Base-by-base conservation (phyloP, 2,797 vertebrate genomes). In the Muscicapa striata region DNA sequence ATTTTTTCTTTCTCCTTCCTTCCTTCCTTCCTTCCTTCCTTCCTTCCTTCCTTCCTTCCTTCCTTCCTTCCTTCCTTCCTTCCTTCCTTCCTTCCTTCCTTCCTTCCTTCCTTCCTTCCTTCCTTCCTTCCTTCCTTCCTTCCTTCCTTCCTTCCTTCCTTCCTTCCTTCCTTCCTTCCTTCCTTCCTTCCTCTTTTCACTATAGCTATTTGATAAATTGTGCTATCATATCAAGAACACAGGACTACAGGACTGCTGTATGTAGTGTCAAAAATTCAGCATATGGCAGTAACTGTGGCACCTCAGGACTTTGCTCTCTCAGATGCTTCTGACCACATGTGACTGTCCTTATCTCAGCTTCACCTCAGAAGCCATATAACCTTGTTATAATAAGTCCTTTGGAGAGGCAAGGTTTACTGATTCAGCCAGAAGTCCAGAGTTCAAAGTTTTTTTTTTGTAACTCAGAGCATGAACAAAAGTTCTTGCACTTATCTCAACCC, bases 21-120 rank as follows among this genome's bases (percentile, higher is more conserved):
- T 5, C 15, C 15, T 6, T 11, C 5, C 10, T 3, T 15, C 32
- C 22, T 22, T 23, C 3, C 5, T 1, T 9, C 7, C 32, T 4
- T 11, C 2, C 5, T 2, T 18, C 3, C 4, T 16, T 1, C 4
- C 3, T 13, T 4, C 15, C 5, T 15, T 3, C 6, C 5, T 8
- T 13, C 29, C 27, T 2, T 6, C 3, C 11, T 11, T 15, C 3
- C 6, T 10, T 9, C 27, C 11, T 2, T 34, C 16, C 11, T 13
- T 9, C 16, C 15, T 1, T 20, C 22, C 8, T 7, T 9, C 7
- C 22, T 22, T 10, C 36, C 6, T 5, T 21, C 14, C 4, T 10
- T 9, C 10, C 3, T 6, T 10, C 3, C 5, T 36, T 8, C 2
- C 4, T 20, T 20, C 6, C 9, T 2, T 4, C 45, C 4, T 7